Conservation (phyloP, 2,113 vertebrate genomes). For the Hippocampus comes region DNA sequence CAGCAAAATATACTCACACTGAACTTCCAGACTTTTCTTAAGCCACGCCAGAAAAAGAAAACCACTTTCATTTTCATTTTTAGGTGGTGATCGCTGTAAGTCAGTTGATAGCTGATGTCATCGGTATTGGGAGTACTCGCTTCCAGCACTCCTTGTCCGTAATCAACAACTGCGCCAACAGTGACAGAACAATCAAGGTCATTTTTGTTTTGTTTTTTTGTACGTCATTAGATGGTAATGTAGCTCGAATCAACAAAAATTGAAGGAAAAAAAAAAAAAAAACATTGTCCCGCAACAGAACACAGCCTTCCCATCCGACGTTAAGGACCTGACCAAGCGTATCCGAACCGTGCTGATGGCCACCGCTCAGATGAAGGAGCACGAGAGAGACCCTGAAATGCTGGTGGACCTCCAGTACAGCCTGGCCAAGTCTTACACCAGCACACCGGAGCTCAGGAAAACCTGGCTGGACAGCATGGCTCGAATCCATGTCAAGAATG, state of each 20-base stretch:
- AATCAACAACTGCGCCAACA: slow-evolving; percentile 98
- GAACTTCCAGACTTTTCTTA: no score
- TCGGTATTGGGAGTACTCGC: slow-evolving; percentile 93
- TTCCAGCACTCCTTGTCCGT: slow-evolving; percentile 98
- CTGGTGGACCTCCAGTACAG: slow-evolving; percentile 98
- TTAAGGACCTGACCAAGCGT: slow-evolving; percentile 96
- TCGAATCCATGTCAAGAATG: slow-evolving; percentile 95
- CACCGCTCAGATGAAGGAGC: slow-evolving; percentile 98
- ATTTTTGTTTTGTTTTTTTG: slow-evolving; percentile 11
- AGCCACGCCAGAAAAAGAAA: no score
- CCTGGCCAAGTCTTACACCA: slow-evolving; percentile 95
- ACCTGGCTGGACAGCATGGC: slow-evolving; percentile 99
- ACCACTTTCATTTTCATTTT: slow-evolving; percentile 1
- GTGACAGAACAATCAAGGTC: slow-evolving; percentile 92
- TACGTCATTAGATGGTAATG: neutral
- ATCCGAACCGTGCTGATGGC: slow-evolving; percentile 97
- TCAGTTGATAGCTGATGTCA: slow-evolving; percentile 96
- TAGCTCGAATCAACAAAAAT: neutral
- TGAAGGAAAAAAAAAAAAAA: neutral
- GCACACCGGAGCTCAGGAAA: slow-evolving; percentile 94
- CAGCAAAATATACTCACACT: no score
- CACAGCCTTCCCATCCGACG: slow-evolving; percentile 93
- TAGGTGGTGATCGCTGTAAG: slow-evolving; percentile 98
- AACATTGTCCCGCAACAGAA: slow-evolving; percentile 68
- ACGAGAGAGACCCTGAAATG: slow-evolving; percentile 97